Conservation (phyloP, 2,113 vertebrate species). For the Psittacara wagleri region DNA sequence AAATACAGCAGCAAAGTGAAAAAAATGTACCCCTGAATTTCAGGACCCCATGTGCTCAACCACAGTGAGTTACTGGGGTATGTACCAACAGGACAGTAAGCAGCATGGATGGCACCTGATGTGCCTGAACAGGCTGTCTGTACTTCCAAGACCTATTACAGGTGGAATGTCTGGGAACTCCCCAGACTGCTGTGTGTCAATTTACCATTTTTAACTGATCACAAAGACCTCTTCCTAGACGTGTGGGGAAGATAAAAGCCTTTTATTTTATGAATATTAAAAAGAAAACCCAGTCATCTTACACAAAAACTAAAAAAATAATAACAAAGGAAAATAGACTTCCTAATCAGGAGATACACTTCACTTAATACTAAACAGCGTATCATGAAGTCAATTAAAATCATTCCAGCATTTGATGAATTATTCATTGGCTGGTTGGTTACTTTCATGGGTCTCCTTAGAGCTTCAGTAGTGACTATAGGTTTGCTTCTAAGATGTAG, state of each 20-base stretch:
- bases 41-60: background rate
- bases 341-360: background rate
- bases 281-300: background rate
- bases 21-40: background rate
- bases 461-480: background rate
- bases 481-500: background rate
- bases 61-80: background rate
- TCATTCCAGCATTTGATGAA: background rate
- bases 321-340: background rate
- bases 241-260: background rate
- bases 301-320: background rate
- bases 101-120: background rate
- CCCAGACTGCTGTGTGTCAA: background rate
- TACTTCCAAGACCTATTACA: background rate
- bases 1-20: background rate
- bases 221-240: background rate
- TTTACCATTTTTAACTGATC: background rate
- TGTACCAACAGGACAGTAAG: background rate
- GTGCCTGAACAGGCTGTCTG: background rate
- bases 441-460: background rate
- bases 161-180: background rate
- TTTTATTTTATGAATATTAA: background rate
- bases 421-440: background rate
- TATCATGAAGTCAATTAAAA: background rate
- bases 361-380: background rate